A percentile compares a stretch with the other conserved stretches of the same genome.
Evolutionary conservation across 2,113 vertebrate genomes (phyloP).

Genomic region (Ictidomys tridecemlineatus): DNA sequence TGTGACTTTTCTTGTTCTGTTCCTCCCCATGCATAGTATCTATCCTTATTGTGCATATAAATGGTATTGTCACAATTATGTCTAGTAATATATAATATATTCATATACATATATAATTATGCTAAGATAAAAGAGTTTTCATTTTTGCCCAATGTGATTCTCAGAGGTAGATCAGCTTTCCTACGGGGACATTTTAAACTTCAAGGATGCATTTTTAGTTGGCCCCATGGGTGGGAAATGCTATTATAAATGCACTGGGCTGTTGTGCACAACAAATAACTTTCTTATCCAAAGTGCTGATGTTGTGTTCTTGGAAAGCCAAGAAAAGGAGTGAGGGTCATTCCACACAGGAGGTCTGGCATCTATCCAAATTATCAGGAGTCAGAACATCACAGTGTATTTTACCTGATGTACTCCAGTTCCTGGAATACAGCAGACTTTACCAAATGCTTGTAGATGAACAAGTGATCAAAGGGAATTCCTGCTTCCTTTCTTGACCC

Average conservation of each 20-base stretch:
- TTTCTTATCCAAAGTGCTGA: accelerated
- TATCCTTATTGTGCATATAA: background rate
- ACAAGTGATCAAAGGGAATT: background rate
- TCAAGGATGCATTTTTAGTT: background rate
- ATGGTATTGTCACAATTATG: background rate
- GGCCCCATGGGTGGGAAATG: background rate
- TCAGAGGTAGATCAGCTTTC: background rate
- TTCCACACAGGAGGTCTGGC: background rate
- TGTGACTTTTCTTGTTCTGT: background rate
- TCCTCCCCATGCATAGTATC: background rate
- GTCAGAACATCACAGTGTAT: no score
- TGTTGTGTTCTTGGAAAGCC: accelerated
- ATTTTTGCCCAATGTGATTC: background rate
- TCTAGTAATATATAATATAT: background rate
- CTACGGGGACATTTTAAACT: background rate
- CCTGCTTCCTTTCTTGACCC: accelerated
- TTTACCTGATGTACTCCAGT: background rate
- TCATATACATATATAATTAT: background rate
- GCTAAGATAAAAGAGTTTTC: background rate
- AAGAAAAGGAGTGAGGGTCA: accelerated
- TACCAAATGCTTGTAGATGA: background rate
- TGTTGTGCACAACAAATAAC: accelerated
- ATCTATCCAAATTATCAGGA: background rate
- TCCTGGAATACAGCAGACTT: background rate
- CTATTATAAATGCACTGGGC: background rate